These are phyloP conservation scores for Sisyra nigra DNA, from an alignment of 2,888 invertebrate genomes.

Conservation along the genomic window DNA sequence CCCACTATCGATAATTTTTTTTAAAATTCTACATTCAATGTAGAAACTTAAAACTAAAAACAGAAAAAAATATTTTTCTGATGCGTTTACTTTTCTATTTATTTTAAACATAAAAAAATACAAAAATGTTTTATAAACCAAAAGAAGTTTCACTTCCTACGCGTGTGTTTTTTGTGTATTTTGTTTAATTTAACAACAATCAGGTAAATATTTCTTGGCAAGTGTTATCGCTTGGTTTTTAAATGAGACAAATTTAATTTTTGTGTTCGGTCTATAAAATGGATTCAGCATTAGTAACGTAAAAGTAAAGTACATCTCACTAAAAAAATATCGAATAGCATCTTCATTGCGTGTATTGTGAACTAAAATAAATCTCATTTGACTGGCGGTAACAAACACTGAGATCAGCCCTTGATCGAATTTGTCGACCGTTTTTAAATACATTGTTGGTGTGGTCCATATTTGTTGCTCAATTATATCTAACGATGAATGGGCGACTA, in stretches of 20 bases:
- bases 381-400: slow-evolving; percentile 93
- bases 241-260: slow-evolving; percentile 83
- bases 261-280: slow-evolving; percentile 86
- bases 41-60: too few relatives aligned
- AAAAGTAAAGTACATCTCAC: slow-evolving; percentile 93
- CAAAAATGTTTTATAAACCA: too few relatives aligned
- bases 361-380: slow-evolving; percentile 90
- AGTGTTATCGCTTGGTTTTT: slow-evolving; percentile 83
- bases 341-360: slow-evolving; percentile 96
- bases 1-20: too few relatives aligned
- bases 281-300: slow-evolving; percentile 93
- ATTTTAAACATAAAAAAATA: too few relatives aligned
- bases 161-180: too few relatives aligned
- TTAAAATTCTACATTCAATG: too few relatives aligned
- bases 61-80: too few relatives aligned
- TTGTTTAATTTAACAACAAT: slow-evolving; percentile 26
- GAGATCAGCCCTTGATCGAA: slow-evolving; percentile 99
- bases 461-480: slow-evolving; percentile 96
- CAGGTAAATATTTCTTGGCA: slow-evolving; percentile 74
- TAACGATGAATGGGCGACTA: slow-evolving; percentile 94
- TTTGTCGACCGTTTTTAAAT: slow-evolving; percentile 92
- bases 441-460: slow-evolving; percentile 90
- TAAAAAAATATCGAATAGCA: slow-evolving; percentile 95
- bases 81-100: too few relatives aligned
- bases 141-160: too few relatives aligned